Percentiles rank a stretch among this genome's conserved stretches.
Evolutionary conservation across 2,113 vertebrate species (phyloP).

Genomic region (Chauna torquata): DNA sequence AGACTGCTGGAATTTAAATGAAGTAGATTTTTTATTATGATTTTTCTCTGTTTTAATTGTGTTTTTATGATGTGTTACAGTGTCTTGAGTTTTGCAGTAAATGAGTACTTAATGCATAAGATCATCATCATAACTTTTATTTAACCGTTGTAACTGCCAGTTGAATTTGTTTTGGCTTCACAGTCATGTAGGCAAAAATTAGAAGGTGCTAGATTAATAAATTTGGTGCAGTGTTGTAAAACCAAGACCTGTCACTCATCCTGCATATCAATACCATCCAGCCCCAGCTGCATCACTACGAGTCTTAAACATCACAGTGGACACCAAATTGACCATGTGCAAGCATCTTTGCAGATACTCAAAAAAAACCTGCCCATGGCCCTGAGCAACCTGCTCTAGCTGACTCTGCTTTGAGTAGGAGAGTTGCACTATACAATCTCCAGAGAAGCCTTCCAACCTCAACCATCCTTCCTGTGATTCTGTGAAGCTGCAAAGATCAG

Average conservation of each 20-base stretch:
- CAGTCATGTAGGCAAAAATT: not conserved
- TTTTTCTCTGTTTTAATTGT: not conserved
- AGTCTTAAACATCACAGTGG: not conserved
- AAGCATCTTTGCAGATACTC: not conserved
- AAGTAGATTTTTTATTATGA: not conserved
- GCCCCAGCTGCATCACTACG: not conserved
- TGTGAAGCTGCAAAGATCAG: not conserved
- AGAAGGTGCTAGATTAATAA: not conserved
- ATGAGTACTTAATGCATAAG: not conserved
- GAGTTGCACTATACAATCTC: not conserved
- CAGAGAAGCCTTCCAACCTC: not conserved
- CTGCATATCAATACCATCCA: not conserved
- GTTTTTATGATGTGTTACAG: not conserved
- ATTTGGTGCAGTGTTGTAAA: not conserved
- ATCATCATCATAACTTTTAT: not conserved
- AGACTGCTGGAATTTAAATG: not conserved
- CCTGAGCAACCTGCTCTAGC: not conserved
- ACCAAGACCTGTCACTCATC: not conserved
- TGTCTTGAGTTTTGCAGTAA: not conserved
- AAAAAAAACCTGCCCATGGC: not conserved
- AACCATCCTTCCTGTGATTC: not conserved
- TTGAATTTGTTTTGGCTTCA: not conserved
- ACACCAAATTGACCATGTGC: too few species aligned
- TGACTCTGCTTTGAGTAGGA: not conserved
- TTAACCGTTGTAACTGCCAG: not conserved